Percentiles rank a stretch among this genome's conserved stretches.
phyloP scores from a whole-genome alignment of 2,113 vertebrate genomes.

The Cyanocitta stelleri region DNA sequence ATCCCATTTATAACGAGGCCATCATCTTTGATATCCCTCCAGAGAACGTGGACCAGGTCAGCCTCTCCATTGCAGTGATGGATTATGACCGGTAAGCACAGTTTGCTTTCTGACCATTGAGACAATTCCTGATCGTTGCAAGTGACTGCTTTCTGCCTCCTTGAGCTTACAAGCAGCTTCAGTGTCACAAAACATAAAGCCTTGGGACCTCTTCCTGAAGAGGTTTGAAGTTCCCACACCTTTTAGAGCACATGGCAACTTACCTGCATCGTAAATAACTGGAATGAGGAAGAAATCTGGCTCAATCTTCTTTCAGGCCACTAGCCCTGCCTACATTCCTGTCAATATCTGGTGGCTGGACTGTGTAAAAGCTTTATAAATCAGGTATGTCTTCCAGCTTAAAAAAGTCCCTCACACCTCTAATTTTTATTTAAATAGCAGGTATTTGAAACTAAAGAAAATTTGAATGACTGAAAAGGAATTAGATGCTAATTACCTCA shows the following conservation, averaged over 20 bases:
- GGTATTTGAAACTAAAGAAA: background rate
- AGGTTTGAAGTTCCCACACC: background rate
- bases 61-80: constrained; percentile 95
- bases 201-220: background rate
- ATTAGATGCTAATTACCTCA: background rate
- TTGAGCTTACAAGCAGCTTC: background rate
- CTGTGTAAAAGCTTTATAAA: background rate
- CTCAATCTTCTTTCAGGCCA: background rate
- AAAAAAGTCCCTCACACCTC: background rate
- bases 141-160: background rate
- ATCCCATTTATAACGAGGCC: constrained; percentile 94
- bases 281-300: background rate
- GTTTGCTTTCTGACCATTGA: background rate
- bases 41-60: constrained; percentile 97
- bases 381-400: background rate
- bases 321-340: background rate
- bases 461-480: background rate
- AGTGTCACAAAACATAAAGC: background rate
- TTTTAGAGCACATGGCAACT: background rate
- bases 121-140: background rate
- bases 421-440: background rate
- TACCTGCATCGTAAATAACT: background rate
- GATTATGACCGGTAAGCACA: constrained; percentile 91
- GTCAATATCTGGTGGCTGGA: background rate
- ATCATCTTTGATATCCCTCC: constrained; percentile 98